Base-by-base conservation (phyloP, 2,888 invertebrate genomes). In the Euplagia quadripunctaria region DNA sequence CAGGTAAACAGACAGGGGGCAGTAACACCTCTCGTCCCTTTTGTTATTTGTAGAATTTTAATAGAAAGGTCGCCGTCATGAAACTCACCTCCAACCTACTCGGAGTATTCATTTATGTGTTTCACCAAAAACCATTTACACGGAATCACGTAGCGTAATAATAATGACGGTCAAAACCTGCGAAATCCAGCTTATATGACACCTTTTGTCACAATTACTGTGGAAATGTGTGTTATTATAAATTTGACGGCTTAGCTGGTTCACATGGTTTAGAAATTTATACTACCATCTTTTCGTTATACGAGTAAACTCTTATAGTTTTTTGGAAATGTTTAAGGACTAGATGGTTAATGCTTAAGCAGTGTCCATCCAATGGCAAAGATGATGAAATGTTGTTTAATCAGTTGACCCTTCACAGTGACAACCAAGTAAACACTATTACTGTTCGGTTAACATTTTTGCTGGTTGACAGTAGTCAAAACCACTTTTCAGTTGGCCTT, bases 11-110 rank as follows among this genome's bases (percentile, higher is more conserved):
- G 92, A 93, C 93, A 87, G 91, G 91, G 93, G 94, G 87, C 83
- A 85, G 88, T 85, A 85, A 89, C 92, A 91, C 90, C 88, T 89
- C 86, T 84, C 83, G 88, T 86, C 89, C 93, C 92, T 92, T 93
- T 90, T 89, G 93, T 91, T 94, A 94, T 94, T 93, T 92, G 91
- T 91, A 92, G 92, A 94, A 94, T 95, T 94, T 94, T 94, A 94
- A 94, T 94, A 93, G 92, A 93, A 94, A 91, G 91, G 88, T 90
- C 85, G 80, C 79, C 79, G 85, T 86, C 86, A 86, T 84, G 83
- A 79, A 78, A 75, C 79, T 79, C 63, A 66, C 68, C 69, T 68
- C 61, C 73, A 69, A 68, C 75, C 71, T 61, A 68, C 69, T 58
- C 66, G 70, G 76, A 78, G 76, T 78, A 76, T 70, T 79, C 74